Base-by-base conservation (phyloP, 2,888 invertebrate species). In the Orgyia antiqua region DNA sequence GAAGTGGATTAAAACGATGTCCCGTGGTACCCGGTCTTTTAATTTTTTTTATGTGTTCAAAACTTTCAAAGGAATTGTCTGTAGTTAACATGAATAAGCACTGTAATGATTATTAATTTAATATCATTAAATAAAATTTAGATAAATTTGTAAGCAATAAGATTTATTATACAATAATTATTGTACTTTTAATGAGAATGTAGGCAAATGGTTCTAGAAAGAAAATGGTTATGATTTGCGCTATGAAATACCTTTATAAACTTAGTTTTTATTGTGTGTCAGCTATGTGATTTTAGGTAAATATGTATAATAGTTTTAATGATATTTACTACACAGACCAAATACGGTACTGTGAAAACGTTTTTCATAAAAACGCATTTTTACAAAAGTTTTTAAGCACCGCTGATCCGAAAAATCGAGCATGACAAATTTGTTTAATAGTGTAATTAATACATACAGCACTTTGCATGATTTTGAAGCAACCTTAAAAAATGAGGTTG, bases 111-210 rank as follows among this genome's bases (percentile, higher is more conserved):
- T 29, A 39, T 31, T 29, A 51, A 7, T 39, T 43, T 35, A 42
- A 47, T 36, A 34, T 44, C 31, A 30, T 45, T 32, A 34, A 51
- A 53, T 53, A 50, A 56, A 51, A 31, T 31, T 49, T 45, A 59
- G 50, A 36, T 43, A 51, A 51, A 51, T 52, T 49, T 47, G 33
- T 58, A 51, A 54, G 56, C 54, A 58, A 58, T 59, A 55, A 33
- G 44, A 39, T 44, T 42, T 51, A 42, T 39, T n/a, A n/a, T n/a
- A n/a, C n/a, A n/a, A n/a, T n/a, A n/a, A n/a, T n/a, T n/a, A 42
- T 46, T 38, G 33, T 45, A 35, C 31, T 42, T 38, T 41, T 40
- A 43, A 44, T 31, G 24, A 43, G 15, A 41, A 27, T 8, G 24
- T 41, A 47, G 49, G 23, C 25, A 40, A 33, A 31, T 30, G 33